Evolutionary conservation across 1,140 invertebrate species (phyloP).

Genomic region (Drosophila rufa): DNA sequence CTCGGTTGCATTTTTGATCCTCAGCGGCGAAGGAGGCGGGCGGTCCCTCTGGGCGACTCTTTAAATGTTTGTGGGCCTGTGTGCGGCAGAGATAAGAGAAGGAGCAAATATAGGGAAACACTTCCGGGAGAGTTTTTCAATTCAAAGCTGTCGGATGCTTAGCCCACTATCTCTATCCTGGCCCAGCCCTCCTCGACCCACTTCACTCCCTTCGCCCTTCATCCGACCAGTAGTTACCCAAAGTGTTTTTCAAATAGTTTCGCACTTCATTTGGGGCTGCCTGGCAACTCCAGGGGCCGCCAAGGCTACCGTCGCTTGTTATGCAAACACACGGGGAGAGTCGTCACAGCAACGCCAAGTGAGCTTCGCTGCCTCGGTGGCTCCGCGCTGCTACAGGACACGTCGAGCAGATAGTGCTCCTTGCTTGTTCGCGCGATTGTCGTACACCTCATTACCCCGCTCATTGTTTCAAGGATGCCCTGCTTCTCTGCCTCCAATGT

Average conservation of each 20-base stretch:
- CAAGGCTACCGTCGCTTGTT: conserved; percentile 67
- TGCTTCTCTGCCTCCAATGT: conserved; percentile 78
- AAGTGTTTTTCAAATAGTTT: conserved; percentile 48
- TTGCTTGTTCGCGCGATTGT: neutral
- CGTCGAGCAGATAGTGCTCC: conserved; percentile 1
- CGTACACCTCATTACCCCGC: conserved; percentile 9
- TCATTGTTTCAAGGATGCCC: conserved; percentile 55
- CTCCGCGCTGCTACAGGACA: neutral
- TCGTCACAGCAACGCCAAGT: conserved; percentile 31
- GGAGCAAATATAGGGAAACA: conserved; percentile 17
- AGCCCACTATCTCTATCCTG: neutral
- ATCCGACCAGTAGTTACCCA: conserved; percentile 15
- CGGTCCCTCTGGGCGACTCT: conserved; percentile 5
- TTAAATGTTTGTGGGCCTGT: conserved; percentile 56
- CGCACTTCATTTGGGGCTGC: conserved; percentile 37
- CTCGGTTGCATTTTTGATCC: conserved; percentile 71
- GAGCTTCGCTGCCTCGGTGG: neutral
- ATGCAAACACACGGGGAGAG: conserved; percentile 39
- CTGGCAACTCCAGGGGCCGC: conserved; percentile 37
- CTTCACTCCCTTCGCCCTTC: neutral
- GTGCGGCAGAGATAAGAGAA: conserved; percentile 64
- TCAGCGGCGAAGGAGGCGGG: conserved; percentile 6
- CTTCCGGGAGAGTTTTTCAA: conserved; percentile 31
- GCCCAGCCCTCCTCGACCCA: neutral
- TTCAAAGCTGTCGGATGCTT: conserved; percentile 35